phyloP scores from a whole-genome alignment of 2,113 vertebrate genomes.

The Atlantisia rogersi region DNA sequence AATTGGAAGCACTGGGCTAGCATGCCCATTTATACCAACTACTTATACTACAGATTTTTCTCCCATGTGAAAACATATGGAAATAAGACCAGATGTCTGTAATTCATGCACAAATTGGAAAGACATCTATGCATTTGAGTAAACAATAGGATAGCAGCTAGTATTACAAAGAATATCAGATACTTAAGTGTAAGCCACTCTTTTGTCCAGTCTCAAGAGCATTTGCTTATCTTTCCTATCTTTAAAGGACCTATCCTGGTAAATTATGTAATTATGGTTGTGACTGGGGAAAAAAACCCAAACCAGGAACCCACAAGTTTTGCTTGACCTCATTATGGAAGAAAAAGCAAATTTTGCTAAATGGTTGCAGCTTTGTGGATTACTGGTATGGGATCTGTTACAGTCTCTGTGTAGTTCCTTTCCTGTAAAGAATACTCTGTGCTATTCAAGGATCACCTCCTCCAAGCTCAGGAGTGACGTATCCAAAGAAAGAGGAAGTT shows the following conservation, averaged over 20 bases:
- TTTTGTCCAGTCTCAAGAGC: background rate
- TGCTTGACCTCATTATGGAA: background rate
- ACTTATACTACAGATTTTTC: background rate
- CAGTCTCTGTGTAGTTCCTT: background rate
- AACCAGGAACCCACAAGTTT: background rate
- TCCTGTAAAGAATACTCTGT: background rate
- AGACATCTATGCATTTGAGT: background rate
- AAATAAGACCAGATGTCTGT: background rate
- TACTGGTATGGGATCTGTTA: background rate
- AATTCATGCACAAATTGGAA: background rate
- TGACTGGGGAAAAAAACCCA: background rate
- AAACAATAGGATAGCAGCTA: background rate
- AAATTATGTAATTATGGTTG: background rate
- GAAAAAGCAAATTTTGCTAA: background rate
- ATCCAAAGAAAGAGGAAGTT: too few relatives aligned
- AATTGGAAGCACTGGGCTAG: background rate
- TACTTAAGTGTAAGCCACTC: background rate
- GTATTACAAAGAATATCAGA: background rate
- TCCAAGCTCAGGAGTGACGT: too few relatives aligned
- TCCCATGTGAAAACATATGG: background rate
- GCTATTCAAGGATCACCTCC: too few relatives aligned
- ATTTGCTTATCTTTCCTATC: background rate
- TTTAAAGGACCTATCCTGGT: background rate
- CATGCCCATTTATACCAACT: background rate
- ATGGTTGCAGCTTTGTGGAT: background rate